Base-by-base conservation (phyloP, 2,888 invertebrate genomes). In the Eucriotettix oculatus region DNA sequence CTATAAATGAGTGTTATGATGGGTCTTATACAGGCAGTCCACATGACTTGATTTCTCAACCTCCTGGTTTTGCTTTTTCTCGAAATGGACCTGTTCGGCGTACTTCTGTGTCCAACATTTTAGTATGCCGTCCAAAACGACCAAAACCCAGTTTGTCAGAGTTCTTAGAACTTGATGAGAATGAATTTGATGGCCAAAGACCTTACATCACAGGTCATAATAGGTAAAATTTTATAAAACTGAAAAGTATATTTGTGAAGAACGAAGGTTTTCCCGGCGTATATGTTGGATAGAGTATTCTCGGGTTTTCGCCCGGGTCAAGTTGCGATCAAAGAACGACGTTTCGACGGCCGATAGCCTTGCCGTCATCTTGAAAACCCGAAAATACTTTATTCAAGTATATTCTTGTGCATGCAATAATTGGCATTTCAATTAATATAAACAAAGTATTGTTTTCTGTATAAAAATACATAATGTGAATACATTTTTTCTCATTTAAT, bases 21-120 rank as follows among this genome's bases (percentile, higher is more conserved):
- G 95, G 95, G 1, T 94, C 94, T 0, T 96, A 95, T 74, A 87
- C 90, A 12, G 95, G 95, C 9, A 92, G 92, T 53, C 94, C 95
- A 0, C 90, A 90, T 70, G 91, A 92, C 73, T 77, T 92, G 64
- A 87, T 89, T 58, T 84, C 87, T 0, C 81, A 82, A 66, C 85
- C 85, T 1, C 80, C 84, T 3, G 87, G 87, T 40, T 78, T 80
- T 64, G 81, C 83, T 9, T 87, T 86, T 71, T 84, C 85, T 40
- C 76, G 87, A 58, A 79, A 80, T 61, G 82, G 87, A 65, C 82
- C 90, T 66, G 81, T 88, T 64, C 72, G 87, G 10, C 77, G 90
- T 62, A 86, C 88, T 9, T 80, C 83, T 16, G 84, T 89, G 29
- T 89, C 90, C 10, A 85, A 86, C 70, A 83, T 90, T 61, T 76